A percentile compares a stretch with the other conserved stretches of the same genome.
Conservation (phyloP, 2,113 vertebrate species). For the Amblyornis subalaris region DNA sequence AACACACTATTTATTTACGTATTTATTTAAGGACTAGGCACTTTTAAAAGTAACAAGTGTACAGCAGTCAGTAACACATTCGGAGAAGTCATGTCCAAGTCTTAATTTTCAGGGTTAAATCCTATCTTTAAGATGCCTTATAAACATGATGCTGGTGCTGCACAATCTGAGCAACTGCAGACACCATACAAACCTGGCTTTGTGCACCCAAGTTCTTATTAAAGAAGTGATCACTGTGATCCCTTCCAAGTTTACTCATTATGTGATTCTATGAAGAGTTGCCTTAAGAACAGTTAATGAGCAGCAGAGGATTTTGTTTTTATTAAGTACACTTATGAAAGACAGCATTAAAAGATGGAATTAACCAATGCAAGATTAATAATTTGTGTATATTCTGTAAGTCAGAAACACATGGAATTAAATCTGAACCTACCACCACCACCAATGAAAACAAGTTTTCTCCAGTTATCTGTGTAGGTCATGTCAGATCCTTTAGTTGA, state of each 20-base stretch:
- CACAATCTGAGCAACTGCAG: not conserved
- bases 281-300: not conserved
- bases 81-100: not conserved
- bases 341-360: not conserved
- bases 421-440: not conserved
- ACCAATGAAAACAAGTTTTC: not conserved
- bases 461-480: not conserved
- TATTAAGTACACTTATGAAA: not conserved
- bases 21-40: not conserved
- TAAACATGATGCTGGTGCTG: not conserved
- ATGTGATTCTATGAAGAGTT: not conserved
- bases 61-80: not conserved
- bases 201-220: not conserved
- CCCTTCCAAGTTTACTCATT: not conserved
- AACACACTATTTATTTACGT: accelerated
- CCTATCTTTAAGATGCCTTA: not conserved
- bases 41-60: not conserved
- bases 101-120: not conserved
- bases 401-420: not conserved
- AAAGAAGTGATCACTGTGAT: not conserved
- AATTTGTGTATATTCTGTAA: accelerated
- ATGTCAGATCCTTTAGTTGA: not conserved
- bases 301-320: not conserved
- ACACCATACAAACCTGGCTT: not conserved
- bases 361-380: not conserved